Evolutionary conservation across 2,888 invertebrate species (phyloP).

Genomic region (Suillia variegata): DNA sequence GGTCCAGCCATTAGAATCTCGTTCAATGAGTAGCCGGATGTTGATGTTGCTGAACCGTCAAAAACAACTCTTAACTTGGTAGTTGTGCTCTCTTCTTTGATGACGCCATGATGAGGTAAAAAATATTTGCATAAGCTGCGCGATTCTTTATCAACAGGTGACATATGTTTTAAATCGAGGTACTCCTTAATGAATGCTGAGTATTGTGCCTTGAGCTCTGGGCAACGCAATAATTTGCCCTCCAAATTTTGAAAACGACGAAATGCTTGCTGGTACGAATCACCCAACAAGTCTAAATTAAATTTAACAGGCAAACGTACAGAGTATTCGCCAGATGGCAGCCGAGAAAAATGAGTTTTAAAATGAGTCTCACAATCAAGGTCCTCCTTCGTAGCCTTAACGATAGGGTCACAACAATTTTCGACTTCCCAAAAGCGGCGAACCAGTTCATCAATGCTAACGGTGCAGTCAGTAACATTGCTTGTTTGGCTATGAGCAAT

Average conservation of each 20-base stretch:
- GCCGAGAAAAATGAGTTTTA: conserved; percentile 12
- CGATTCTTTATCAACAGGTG: background rate
- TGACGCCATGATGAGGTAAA: conserved; percentile 17
- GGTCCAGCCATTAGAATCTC: conserved; percentile 17
- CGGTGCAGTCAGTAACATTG: background rate
- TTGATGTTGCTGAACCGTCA: conserved; percentile 11
- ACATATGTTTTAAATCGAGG: conserved; percentile 15
- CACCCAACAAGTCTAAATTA: conserved; percentile 6
- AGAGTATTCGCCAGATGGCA: conserved; percentile 12
- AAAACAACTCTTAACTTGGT: conserved; percentile 14
- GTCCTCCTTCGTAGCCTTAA: conserved; percentile 1
- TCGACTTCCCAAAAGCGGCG: conserved; percentile 27
- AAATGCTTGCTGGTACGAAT: conserved; percentile 20
- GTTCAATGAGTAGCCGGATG: conserved; percentile 9
- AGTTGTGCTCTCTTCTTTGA: conserved; percentile 11
- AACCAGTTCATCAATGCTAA: conserved; percentile 10
- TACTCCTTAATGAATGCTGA: conserved; percentile 19
- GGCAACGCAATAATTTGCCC: conserved; percentile 17
- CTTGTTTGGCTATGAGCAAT: no score
- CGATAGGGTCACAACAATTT: background rate
- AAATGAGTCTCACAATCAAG: conserved; percentile 21
- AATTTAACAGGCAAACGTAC: conserved; percentile 10
- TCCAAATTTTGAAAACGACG: conserved; percentile 21
- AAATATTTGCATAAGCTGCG: conserved; percentile 5
- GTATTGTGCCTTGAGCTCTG: conserved; percentile 15